Percentiles rank a stretch among this genome's conserved stretches.
These are phyloP conservation scores for Ornithoptera alexandrae DNA, from an alignment of 2,888 invertebrate species.

Conservation along the genomic window DNA sequence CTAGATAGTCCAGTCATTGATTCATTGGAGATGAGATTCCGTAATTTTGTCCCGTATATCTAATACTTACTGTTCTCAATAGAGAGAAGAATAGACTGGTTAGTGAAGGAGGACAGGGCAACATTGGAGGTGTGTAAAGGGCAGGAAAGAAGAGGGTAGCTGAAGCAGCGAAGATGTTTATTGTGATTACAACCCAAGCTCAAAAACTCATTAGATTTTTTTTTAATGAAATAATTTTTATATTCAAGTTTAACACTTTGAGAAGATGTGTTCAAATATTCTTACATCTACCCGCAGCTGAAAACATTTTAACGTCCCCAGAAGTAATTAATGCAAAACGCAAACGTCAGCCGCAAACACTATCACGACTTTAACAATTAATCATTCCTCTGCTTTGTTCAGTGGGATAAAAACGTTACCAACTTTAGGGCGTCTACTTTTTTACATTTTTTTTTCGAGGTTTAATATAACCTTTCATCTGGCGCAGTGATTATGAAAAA, in stretches of 20 bases:
- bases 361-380: slow-evolving; percentile 11
- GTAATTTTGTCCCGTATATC: too few relatives aligned
- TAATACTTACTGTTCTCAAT: too few relatives aligned
- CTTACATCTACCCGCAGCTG: background rate
- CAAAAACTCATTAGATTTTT: background rate
- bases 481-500: background rate
- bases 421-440: background rate
- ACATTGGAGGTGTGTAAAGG: too few relatives aligned
- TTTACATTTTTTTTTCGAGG: background rate
- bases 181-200: too few relatives aligned
- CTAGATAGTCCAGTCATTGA: too few relatives aligned
- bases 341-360: slow-evolving; percentile 9
- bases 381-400: slow-evolving; percentile 11
- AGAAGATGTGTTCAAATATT: background rate
- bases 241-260: too few relatives aligned
- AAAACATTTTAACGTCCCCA: slow-evolving; percentile 1
- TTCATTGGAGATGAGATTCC: too few relatives aligned
- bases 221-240: background rate
- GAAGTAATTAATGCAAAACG: slow-evolving; percentile 15
- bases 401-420: slow-evolving; percentile 7
- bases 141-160: too few relatives aligned
- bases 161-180: too few relatives aligned
- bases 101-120: too few relatives aligned
- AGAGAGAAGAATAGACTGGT: too few relatives aligned
- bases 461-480: background rate